Conservation (phyloP, 2,113 vertebrate species). For the Merops nubicus region DNA sequence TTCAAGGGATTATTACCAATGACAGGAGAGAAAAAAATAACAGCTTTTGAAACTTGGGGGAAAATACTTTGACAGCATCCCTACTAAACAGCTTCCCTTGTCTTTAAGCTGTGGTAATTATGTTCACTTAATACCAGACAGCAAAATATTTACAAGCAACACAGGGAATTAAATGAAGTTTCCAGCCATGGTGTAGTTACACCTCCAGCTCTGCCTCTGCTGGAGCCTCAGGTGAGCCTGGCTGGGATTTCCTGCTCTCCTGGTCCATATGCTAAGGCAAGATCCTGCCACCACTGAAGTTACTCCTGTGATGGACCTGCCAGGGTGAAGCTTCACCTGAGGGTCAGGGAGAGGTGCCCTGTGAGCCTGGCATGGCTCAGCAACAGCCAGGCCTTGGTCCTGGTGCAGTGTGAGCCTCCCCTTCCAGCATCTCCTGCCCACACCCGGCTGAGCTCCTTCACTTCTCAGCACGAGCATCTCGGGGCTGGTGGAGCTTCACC, state of each 20-base stretch:
- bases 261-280: no score
- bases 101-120: constrained; percentile 46
- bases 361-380: not conserved
- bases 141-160: constrained; percentile 47
- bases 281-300: not conserved
- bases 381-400: not conserved
- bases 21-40: constrained; percentile 27
- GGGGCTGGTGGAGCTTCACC: not conserved
- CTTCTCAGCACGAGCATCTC: rapidly evolving
- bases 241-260: not conserved
- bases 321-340: not conserved
- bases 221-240: not conserved
- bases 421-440: not conserved
- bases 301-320: not conserved
- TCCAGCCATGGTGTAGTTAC: not conserved
- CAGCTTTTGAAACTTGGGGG: constrained; percentile 39
- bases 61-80: constrained; percentile 57
- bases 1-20: constrained; percentile 53
- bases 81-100: constrained; percentile 18
- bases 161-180: not conserved
- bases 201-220: not conserved
- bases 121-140: not conserved
- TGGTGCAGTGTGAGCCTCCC: not conserved
- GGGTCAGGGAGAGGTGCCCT: not conserved
- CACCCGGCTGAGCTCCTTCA: not conserved